Conservation (phyloP, 64 coral and sea anemone species). For the Actinia equina region DNA sequence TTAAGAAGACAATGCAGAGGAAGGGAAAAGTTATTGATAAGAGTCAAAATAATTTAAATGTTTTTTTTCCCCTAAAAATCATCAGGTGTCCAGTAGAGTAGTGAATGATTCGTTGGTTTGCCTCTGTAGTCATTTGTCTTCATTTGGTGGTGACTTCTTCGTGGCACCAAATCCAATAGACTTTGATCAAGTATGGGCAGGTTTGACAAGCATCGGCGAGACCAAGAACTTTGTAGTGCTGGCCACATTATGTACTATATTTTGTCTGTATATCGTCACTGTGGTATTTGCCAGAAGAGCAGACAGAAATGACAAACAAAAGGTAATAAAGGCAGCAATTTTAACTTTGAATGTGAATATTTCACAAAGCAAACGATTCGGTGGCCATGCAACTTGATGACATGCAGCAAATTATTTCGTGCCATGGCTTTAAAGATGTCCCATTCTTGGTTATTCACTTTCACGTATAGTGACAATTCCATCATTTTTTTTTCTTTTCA, state of each 20-base stretch:
- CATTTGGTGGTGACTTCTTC: constrained; percentile 88
- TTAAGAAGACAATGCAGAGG: no score
- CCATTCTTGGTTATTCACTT: no score
- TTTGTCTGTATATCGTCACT: constrained; percentile 52
- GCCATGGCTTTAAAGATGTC: no score
- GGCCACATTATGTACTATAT: constrained; percentile 59
- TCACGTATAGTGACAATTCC: no score
- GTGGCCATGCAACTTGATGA: no score
- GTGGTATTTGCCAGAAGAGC: constrained; percentile 79
- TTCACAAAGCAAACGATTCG: neutral
- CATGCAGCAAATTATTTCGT: no score
- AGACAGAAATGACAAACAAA: constrained; percentile 66
- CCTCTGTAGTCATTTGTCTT: constrained; percentile 82
- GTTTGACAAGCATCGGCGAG: constrained; percentile 51
- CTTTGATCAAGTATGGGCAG: constrained; percentile 82
- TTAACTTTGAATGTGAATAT: no score
- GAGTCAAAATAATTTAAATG: neutral
- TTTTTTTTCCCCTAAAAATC: neutral
- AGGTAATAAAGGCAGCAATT: constrained; percentile 19
- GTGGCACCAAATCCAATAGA: constrained; percentile 91
- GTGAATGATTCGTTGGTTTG: constrained; percentile 57
- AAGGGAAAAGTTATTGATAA: no score
- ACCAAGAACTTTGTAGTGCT: constrained; percentile 77
- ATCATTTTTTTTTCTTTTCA: constrained; percentile 1
- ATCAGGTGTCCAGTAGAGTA: constrained; percentile 50